Evolutionary conservation across 2,888 invertebrate species (phyloP).

Genomic region (Thera obeliscata): DNA sequence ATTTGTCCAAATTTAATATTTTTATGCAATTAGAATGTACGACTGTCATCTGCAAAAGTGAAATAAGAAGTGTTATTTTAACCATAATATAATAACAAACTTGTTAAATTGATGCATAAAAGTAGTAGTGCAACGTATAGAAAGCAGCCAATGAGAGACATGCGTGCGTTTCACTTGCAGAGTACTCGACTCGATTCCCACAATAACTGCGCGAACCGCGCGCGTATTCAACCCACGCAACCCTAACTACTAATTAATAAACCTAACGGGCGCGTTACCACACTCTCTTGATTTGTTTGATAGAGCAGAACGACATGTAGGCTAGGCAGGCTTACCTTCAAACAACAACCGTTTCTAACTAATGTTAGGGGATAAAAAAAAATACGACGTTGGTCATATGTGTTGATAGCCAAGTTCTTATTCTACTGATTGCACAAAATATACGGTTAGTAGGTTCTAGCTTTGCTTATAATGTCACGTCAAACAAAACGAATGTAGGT

Average conservation of each 20-base stretch:
- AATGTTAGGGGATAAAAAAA: background rate
- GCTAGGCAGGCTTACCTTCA: conserved; percentile 27
- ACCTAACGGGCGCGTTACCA: conserved; percentile 67
- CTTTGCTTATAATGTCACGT: background rate
- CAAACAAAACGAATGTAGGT: background rate
- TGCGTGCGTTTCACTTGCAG: conserved; percentile 56
- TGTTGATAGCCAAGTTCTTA: background rate
- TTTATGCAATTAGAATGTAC: background rate
- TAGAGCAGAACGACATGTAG: conserved; percentile 55
- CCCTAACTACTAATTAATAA: conserved; percentile 73
- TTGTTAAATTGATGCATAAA: conserved; percentile 22
- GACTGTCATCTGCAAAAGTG: background rate
- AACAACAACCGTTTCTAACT: conserved; percentile 20
- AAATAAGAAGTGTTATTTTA: background rate
- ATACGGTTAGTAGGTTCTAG: background rate
- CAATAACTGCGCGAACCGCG: conserved; percentile 59
- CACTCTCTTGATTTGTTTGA: conserved; percentile 64
- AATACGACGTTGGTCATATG: no score
- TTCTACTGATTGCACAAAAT: background rate
- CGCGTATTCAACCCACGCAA: conserved; percentile 68
- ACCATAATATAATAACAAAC: background rate
- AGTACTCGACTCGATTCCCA: conserved; percentile 62
- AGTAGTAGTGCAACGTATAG: conserved; percentile 45
- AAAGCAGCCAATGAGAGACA: conserved; percentile 50
- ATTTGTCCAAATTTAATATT: no score